Evolutionary conservation across 2,113 vertebrate genomes (phyloP).

Genomic region (Loxodonta africana): DNA sequence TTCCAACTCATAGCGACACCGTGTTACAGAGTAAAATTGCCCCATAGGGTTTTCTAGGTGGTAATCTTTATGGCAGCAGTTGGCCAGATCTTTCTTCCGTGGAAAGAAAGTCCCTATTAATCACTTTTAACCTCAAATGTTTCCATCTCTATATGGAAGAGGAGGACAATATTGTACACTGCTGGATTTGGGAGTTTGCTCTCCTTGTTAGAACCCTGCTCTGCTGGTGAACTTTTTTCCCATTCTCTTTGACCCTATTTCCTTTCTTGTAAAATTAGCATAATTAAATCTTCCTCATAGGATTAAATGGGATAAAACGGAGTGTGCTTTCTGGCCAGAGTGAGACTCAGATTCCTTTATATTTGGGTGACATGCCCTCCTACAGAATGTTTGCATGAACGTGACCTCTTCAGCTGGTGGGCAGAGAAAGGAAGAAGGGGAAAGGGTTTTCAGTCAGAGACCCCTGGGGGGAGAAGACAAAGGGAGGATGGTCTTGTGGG

Average conservation of each 20-base stretch:
- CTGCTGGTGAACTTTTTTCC: not conserved
- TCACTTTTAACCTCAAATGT: not conserved
- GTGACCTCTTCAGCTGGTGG: not conserved
- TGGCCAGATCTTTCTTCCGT: too few relatives aligned
- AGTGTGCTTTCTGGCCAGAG: not conserved
- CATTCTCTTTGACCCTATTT: not conserved
- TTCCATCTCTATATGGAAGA: not conserved
- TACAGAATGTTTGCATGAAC: not conserved
- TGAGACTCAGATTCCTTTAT: not conserved
- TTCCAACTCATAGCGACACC: too few relatives aligned
- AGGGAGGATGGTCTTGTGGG: not conserved
- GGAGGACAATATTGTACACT: not conserved
- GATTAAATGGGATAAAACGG: not conserved
- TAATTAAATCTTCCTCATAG: not conserved
- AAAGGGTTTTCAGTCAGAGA: not conserved
- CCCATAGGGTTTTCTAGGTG: too few relatives aligned
- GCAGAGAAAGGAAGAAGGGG: not conserved
- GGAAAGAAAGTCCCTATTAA: not conserved
- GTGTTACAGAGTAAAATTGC: too few relatives aligned
- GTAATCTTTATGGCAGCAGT: too few relatives aligned
- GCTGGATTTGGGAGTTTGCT: not conserved
- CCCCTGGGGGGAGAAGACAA: not conserved
- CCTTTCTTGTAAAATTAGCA: not conserved
- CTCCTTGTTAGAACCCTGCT: not conserved
- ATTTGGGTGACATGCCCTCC: not conserved